Base-by-base conservation (phyloP, 2,888 invertebrate species). In the Hetaerina titia region DNA sequence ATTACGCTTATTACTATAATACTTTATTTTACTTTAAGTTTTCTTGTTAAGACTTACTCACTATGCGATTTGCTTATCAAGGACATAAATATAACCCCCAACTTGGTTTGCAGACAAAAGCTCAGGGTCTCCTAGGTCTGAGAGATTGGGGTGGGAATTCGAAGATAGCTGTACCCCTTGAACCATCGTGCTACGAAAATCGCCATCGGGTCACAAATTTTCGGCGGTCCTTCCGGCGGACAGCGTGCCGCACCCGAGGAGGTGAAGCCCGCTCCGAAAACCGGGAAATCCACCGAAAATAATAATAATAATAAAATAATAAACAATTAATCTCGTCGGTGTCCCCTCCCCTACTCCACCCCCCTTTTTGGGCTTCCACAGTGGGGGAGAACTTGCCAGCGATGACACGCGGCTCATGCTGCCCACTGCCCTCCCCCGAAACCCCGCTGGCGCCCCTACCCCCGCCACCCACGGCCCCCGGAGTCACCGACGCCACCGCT, bases 331-430 rank as follows among this genome's bases (percentile, higher is more conserved):
- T 7, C 69, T 9, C 69, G 0, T 81, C 13, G 13, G 22, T 25
- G 81, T 9, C 81, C 81, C 81, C n/a, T 81, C 81, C 11, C 45
- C 45, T 45, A 45, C 4, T 45, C 45, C 45, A 45, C 45, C 81
- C 81, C 81, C 25, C 31, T 31, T 81, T 81, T 25, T 2, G 81
- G 81, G 25, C 31, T 81, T 31, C 31, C n/a, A 13, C 81, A 13
- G 11, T 31, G 81, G 81, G 69, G 22, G 31, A 81, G 31, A 31
- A 56, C 92, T 64, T 92, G 92, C 92, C 92, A 69, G 69, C 92
- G 92, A 69, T 64, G 92, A 92, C 92, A 92, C 92, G 63, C n/a
- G 56, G 56, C 92, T 74, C 89, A 25, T 25, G 22, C 64, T 58
- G 13, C 22, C 31, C 63, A 31, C 13, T 4, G 63, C 63, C n/a